phyloP scores from a whole-genome alignment of 2,113 vertebrate species.

The Ailurus styani region DNA sequence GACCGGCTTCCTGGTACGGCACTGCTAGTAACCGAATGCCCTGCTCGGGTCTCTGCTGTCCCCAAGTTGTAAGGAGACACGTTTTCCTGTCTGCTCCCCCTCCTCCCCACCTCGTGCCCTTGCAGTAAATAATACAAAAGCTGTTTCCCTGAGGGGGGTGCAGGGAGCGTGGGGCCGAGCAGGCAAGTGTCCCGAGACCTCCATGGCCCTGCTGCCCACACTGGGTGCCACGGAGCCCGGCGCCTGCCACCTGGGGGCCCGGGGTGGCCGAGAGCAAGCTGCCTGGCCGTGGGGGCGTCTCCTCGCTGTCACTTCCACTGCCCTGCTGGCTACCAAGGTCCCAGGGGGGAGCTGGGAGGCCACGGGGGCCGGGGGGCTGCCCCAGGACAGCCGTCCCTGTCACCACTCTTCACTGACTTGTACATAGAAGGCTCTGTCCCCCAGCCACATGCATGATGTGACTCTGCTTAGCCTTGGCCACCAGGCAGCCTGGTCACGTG shows the following conservation, averaged over 20 bases:
- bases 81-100: constrained; percentile 42
- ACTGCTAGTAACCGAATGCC: constrained; percentile 35
- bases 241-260: neutral
- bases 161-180: neutral
- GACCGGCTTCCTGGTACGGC: neutral
- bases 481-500: neutral
- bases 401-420: neutral
- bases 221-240: neutral
- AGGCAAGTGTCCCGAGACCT: constrained; percentile 10
- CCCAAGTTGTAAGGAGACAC: constrained; percentile 26
- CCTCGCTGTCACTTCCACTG: neutral
- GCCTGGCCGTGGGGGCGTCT: neutral
- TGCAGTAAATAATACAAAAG: constrained; percentile 44
- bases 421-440: neutral
- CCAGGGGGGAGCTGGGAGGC: no score
- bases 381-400: neutral
- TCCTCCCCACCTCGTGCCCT: neutral
- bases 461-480: neutral
- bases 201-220: neutral
- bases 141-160: neutral
- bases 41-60: constrained; percentile 40
- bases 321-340: no score
- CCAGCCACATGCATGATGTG: accelerated
- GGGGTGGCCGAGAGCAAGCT: neutral
- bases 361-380: neutral